Percentiles rank a stretch among this genome's conserved stretches.
Conservation (phyloP, 2,797 vertebrate genomes). For the Serranus cabrilla region DNA sequence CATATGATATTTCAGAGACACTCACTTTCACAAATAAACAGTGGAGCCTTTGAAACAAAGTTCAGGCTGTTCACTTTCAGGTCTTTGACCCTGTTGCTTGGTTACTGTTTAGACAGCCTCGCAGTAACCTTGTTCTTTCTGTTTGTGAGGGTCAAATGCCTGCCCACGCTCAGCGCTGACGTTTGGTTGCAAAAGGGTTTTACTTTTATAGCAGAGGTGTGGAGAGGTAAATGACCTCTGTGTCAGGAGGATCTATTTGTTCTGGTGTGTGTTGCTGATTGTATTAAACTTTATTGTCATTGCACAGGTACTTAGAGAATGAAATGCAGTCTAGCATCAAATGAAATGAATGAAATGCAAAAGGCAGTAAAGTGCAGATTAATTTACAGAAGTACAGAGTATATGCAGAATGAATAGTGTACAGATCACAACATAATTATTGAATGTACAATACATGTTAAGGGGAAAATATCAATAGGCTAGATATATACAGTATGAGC, state of each 20-base stretch:
- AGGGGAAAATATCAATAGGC: too few relatives aligned
- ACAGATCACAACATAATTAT: too few relatives aligned
- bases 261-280: background rate
- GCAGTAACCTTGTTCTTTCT: constrained; percentile 47
- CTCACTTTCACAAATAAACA: background rate
- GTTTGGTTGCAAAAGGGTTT: constrained; percentile 20
- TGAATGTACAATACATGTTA: too few relatives aligned
- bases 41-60: constrained; percentile 47
- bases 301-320: too few relatives aligned
- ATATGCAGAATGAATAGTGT: too few relatives aligned
- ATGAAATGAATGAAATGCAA: too few relatives aligned
- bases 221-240: constrained; percentile 42
- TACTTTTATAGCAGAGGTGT: constrained; percentile 43
- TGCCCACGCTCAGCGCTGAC: background rate
- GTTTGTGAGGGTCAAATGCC: constrained; percentile 64
- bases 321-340: too few relatives aligned
- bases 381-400: too few relatives aligned
- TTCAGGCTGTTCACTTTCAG: constrained; percentile 48
- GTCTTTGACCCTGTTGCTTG: constrained; percentile 84
- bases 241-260: background rate
- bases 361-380: too few relatives aligned
- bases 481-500: too few relatives aligned
- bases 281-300: too few relatives aligned
- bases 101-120: constrained; percentile 84
- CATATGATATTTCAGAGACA: background rate